These are phyloP conservation scores for Acomys russatus DNA, from an alignment of 2,797 vertebrate species.

Conservation along the genomic window DNA sequence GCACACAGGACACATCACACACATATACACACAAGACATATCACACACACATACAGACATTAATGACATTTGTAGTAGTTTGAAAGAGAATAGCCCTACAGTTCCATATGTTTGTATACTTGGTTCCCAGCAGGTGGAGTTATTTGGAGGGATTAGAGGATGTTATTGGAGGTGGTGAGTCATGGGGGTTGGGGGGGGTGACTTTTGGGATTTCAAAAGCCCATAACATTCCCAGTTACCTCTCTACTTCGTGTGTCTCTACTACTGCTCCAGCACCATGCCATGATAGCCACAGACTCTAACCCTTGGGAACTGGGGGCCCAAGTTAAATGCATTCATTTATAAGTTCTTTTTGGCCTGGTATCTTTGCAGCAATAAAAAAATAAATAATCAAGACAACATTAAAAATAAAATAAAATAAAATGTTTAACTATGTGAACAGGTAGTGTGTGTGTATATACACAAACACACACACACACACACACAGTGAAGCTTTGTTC, in stretches of 20 bases:
- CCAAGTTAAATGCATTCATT: background rate
- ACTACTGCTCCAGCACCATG: background rate
- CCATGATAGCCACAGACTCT: background rate
- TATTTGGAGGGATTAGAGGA: background rate
- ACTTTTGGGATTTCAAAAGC: background rate
- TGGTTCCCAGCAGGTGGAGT: background rate
- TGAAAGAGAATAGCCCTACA: background rate
- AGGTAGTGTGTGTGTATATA: background rate
- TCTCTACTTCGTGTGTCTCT: background rate
- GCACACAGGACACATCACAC: background rate
- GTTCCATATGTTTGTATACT: background rate
- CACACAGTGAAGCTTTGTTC: background rate
- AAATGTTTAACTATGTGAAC: background rate
- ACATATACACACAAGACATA: background rate
- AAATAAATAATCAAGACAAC: background rate
- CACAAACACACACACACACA: background rate
- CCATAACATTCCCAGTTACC: background rate
- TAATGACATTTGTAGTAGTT: background rate
- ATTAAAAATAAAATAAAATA: background rate
- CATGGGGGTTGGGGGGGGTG: too few species aligned
- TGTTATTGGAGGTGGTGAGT: background rate
- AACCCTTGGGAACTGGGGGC: background rate
- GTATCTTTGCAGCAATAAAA: background rate
- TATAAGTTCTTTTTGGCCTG: background rate
- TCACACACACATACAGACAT: background rate